Base-by-base conservation (phyloP, 2,113 vertebrate species). In the Dryoscopus gambensis region DNA sequence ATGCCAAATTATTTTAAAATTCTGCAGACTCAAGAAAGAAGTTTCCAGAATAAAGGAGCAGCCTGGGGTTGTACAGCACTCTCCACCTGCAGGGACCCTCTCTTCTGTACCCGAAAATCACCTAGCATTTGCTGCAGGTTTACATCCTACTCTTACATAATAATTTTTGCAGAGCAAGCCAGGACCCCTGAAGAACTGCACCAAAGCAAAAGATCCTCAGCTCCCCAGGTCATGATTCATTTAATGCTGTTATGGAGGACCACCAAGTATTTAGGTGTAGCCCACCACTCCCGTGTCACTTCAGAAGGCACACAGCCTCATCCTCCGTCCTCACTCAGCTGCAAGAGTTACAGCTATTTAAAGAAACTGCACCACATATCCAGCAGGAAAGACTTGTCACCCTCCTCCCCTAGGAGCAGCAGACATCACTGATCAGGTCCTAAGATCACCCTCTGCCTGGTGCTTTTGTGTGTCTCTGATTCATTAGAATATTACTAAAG, bases 1-100 rank as follows among this genome's bases (percentile, higher is more conserved):
- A 88, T 49, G 92, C 85, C 95, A 91, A 86, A 86, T 84, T 55
- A 82, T 71, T 93, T 94, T 81, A 37, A 86, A 96, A 92, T 56
- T 59, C 69, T 82, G 83, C 52, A 87, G 84, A 93, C 64, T 30
- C 49, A 79, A 73, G 28, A 56, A 84, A 90, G 94, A 95, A 81
- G 22, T 40, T 89, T 92, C 83, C 80, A 94, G 86, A 95, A 92
- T 73, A 0, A 3, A 81, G 35, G 6, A 60, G 55, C 37, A 88
- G 59, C 24, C 33, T 3, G 1, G 19, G 39, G 23, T 40, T 4
- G 0, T 5, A 5, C 46, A 69, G 75, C 27, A 67, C 28, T 23
- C 20, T 90, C 67, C 7, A 7, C 42, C 52, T 0, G 0, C 56
- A 59, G 30, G 30, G 46, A 81, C 55, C 23, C 40, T 67, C 40